Percentiles rank a stretch among this genome's conserved stretches.
Evolutionary conservation across 1,140 invertebrate species (phyloP).

Genomic region (Ruditapes philippinarum): DNA sequence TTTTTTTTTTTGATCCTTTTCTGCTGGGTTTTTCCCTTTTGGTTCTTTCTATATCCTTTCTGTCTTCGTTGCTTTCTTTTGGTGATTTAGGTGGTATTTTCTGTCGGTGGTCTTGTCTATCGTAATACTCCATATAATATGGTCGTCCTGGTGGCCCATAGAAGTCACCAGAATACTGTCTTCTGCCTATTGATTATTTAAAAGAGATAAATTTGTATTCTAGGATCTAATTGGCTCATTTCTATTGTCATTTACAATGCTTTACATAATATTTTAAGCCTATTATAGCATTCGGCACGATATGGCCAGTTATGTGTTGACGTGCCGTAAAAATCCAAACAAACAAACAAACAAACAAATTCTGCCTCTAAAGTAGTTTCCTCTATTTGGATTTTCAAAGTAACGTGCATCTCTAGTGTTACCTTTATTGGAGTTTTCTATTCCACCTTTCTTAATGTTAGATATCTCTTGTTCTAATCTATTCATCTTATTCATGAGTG

Average conservation of each 20-base stretch:
- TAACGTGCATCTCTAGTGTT: slow-evolving; percentile 79
- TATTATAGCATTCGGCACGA: not conserved
- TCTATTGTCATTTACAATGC: too few species aligned
- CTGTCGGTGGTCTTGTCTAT: too few species aligned
- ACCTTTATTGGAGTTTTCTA: not conserved
- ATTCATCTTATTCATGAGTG: not conserved
- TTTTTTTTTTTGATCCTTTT: not conserved
- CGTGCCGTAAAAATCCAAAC: too few species aligned
- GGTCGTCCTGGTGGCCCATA: too few species aligned
- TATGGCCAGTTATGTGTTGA: not conserved
- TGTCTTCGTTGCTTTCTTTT: not conserved
- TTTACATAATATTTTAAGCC: too few species aligned
- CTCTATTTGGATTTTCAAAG: slow-evolving; percentile 72
- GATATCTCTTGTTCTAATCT: not conserved
- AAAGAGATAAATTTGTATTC: too few species aligned
- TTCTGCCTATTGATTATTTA: too few species aligned
- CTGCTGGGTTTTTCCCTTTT: not conserved
- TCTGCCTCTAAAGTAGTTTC: slow-evolving; percentile 36
- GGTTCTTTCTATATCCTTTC: not conserved
- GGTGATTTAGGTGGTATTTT: not conserved
- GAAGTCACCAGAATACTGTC: too few species aligned
- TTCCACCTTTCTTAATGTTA: not conserved
- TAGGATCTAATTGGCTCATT: too few species aligned
- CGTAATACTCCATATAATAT: too few species aligned
- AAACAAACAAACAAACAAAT: too few species aligned